Percentiles rank a stretch among this genome's conserved stretches.
phyloP scores from a whole-genome alignment of 2,888 invertebrate species.

The Euspilapteryx auroguttella region DNA sequence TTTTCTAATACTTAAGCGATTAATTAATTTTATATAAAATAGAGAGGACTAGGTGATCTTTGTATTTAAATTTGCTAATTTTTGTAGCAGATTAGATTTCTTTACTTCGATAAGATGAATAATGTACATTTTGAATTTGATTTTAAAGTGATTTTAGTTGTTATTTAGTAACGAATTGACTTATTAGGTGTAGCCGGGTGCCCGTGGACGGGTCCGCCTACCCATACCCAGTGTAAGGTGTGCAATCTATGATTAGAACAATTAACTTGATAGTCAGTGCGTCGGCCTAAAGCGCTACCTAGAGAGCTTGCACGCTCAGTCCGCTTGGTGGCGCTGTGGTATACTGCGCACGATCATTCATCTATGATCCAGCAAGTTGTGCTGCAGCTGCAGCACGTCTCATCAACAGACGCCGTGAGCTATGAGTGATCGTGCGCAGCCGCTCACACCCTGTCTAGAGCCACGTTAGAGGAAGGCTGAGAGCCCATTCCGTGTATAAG shows the following conservation, averaged over 20 bases:
- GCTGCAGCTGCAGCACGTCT: too few relatives aligned
- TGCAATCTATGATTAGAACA: conserved; percentile 41
- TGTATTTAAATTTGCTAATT: conserved; percentile 60
- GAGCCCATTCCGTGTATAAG: conserved; percentile 45
- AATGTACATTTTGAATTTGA: conserved; percentile 61
- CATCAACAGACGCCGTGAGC: too few relatives aligned
- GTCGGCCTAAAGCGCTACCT: too few relatives aligned
- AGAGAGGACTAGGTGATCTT: conserved; percentile 52
- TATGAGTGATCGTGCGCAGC: too few relatives aligned
- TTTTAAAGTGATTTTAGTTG: conserved; percentile 60
- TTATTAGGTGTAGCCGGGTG: conserved; percentile 50
- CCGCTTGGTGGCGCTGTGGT: too few relatives aligned
- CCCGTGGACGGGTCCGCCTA: conserved; percentile 35
- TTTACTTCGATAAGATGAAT: conserved; percentile 51
- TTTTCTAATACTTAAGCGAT: conserved; percentile 49
- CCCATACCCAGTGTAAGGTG: conserved; percentile 49
- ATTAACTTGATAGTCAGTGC: conserved; percentile 10
- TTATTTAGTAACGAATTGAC: conserved; percentile 58
- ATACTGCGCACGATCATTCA: too few relatives aligned
- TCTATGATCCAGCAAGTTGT: too few relatives aligned
- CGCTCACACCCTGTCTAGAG: too few relatives aligned
- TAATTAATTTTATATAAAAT: conserved; percentile 50
- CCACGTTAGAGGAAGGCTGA: conserved; percentile 12
- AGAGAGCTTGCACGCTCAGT: too few relatives aligned
- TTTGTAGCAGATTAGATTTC: conserved; percentile 60